Base-by-base conservation (phyloP, 2,888 invertebrate species). In the Lasioglossum oenotherae region DNA sequence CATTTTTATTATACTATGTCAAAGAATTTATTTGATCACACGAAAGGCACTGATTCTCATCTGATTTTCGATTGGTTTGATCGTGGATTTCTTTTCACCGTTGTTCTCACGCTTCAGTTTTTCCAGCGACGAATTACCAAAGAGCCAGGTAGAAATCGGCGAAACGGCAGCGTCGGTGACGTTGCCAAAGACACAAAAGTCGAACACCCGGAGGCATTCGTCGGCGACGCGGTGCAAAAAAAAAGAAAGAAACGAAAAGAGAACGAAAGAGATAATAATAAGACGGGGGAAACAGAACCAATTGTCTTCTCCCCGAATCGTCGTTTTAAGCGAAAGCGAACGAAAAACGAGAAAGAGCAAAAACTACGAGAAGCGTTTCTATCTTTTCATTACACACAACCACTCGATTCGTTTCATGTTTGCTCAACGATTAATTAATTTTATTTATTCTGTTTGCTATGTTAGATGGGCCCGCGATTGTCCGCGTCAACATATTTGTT, bases 401-500 rank as follows among this genome's bases (percentile, higher is more conserved):
- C 82, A 74, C 67, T 84, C 89, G 90, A 90, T 89, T 73, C 86
- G 81, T 80, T 71, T 84, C 81, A 81, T 82, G 74, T 86, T 69
- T 90, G 82, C 85, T 87, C 86, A 89, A 89, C 92, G 92, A 93
- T 89, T 94, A 92, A 95, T 95, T 94, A 94, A 94, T 94, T 92
- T 93, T 91, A 89, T 94, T 93, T 94, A 93, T 95, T 95, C 93
- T 95, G 93, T 95, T 94, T 94, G 93, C 95, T 95, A 95, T 95
- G 95, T 95, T 96, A 97, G 98, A 98, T 98, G 99, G 99, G 96
- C 98, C 99, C 95, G 98, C 99, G 96, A 97, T 98, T 96, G 99
- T 99, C 96, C 97, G 97, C 96, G 98, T 99, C 97, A 99, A 99
- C 98, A 98, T 99, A 97, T 98, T 98, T 97, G 98, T 99, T 96